Conservation (phyloP, 2,113 vertebrate genomes). For the Stigmatopora nigra region DNA sequence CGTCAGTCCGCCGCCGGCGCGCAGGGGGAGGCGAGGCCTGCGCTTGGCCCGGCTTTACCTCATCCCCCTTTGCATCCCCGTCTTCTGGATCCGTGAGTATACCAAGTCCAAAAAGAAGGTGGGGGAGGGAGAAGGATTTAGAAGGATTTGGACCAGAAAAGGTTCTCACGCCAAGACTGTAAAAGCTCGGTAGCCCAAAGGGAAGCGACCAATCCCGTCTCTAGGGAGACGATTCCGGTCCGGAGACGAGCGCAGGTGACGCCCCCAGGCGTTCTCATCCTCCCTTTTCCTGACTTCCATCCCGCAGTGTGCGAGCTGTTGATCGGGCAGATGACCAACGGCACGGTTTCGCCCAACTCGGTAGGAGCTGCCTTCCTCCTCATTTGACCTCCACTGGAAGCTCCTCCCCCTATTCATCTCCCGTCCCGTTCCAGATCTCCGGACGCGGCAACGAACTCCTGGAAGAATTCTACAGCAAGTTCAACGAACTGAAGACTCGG, state of each 20-base stretch:
- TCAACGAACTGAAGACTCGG: not conserved
- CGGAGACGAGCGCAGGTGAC: too few species aligned
- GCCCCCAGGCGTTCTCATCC: not conserved
- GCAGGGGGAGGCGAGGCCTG: not conserved
- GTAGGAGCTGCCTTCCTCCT: not conserved
- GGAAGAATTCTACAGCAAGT: not conserved
- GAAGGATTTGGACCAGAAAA: not conserved
- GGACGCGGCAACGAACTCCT: not conserved
- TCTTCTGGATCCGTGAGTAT: not conserved
- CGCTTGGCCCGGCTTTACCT: not conserved
- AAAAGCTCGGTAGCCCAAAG: not conserved
- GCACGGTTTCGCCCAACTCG: not conserved
- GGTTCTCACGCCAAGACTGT: too few species aligned
- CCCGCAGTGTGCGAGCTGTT: slow-evolving; percentile 1
- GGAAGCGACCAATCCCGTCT: not conserved
- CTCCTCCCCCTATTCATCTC: too few species aligned
- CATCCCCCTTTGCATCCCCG: not conserved
- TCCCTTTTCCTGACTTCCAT: not conserved
- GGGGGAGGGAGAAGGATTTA: not conserved
- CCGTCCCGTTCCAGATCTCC: not conserved
- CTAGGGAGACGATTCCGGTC: not conserved
- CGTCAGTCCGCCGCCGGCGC: not conserved
- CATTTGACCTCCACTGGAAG: too few species aligned
- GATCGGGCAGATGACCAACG: not conserved
- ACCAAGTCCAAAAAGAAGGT: too few species aligned